These are phyloP conservation scores for Philhelius pedissequus DNA, from an alignment of 2,888 invertebrate genomes.

Conservation along the genomic window DNA sequence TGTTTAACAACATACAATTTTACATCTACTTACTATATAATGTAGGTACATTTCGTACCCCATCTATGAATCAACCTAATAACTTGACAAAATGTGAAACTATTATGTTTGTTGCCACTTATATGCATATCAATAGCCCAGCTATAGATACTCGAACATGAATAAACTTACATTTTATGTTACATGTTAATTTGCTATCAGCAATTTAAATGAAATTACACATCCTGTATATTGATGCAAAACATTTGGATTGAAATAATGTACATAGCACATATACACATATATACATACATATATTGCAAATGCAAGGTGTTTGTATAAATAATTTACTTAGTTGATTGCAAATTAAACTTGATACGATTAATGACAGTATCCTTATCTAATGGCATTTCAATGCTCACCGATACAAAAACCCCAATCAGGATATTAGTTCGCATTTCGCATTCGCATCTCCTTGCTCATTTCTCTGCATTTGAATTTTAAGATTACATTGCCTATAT, in stretches of 20 bases:
- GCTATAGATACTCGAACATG: not conserved
- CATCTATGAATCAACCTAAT: not conserved
- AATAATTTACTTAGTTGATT: constrained; percentile 66
- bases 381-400: constrained; percentile 64
- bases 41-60: not conserved
- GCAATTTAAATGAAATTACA: constrained; percentile 57
- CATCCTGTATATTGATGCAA: constrained; percentile 35
- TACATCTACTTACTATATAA: too few species aligned
- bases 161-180: constrained; percentile 9
- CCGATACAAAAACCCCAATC: constrained; percentile 8
- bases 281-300: not conserved
- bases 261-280: too few species aligned
- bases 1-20: not conserved
- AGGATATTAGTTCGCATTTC: constrained; percentile 26
- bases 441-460: not conserved
- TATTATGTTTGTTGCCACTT: not conserved
- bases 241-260: not conserved
- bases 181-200: constrained; percentile 65
- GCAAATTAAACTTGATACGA: constrained; percentile 68
- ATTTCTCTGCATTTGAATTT: not conserved
- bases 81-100: constrained; percentile 1
- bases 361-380: constrained; percentile 63
- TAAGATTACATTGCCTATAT: constrained; percentile 1
- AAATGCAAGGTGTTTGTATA: constrained; percentile 27
- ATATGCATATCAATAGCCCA: not conserved